phyloP scores from a whole-genome alignment of 2,113 vertebrate genomes.

The Channa argus region DNA sequence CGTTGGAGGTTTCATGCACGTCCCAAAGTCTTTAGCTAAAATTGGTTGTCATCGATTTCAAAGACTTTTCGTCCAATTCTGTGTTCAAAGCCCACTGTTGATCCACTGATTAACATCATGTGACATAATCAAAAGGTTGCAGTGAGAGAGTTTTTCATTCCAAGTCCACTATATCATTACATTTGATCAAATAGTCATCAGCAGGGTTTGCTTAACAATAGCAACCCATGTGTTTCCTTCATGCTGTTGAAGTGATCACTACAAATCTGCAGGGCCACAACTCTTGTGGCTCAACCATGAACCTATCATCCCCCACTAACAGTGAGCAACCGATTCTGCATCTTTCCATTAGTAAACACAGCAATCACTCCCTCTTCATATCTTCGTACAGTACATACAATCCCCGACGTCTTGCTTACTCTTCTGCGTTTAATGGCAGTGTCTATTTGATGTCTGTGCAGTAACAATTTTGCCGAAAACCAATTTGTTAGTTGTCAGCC shows the following conservation, averaged over 20 bases:
- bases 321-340: neutral
- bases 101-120: neutral
- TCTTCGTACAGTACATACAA: constrained; percentile 30
- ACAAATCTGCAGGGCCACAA: neutral
- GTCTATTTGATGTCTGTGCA: constrained; percentile 48
- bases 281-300: neutral
- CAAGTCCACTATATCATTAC: too few relatives aligned
- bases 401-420: constrained; percentile 4
- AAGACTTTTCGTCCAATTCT: neutral
- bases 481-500: constrained; percentile 73
- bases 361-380: constrained; percentile 10
- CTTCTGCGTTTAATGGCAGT: constrained; percentile 42
- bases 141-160: too few relatives aligned
- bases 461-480: constrained; percentile 72
- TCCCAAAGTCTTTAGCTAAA: too few relatives aligned
- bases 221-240: too few relatives aligned
- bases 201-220: too few relatives aligned
- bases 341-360: constrained; percentile 4
- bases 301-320: constrained; percentile 9
- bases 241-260: neutral
- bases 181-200: too few relatives aligned
- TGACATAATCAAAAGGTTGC: neutral
- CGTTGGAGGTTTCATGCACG: too few relatives aligned
- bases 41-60: neutral
- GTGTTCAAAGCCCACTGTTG: too few relatives aligned